A percentile compares a stretch with the other conserved stretches of the same genome.
These are phyloP conservation scores for Microtus montanus DNA, from an alignment of 2,113 vertebrate species.

Conservation along the genomic window DNA sequence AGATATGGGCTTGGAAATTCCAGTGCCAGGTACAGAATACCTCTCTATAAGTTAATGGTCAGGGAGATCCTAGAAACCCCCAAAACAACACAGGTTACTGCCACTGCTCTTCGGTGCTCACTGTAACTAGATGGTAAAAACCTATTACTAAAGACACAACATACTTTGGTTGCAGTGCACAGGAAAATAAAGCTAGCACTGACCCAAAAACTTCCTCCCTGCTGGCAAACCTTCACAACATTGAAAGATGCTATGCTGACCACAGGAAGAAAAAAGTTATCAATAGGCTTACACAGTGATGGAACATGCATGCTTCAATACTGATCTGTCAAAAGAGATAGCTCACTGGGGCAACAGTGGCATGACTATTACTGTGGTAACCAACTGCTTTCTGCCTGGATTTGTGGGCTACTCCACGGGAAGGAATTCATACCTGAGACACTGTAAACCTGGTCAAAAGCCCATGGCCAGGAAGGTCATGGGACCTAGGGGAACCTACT, in stretches of 20 bases:
- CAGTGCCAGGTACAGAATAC: neutral
- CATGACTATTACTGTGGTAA: neutral
- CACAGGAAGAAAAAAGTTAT: neutral
- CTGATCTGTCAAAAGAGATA: neutral
- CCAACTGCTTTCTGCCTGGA: neutral
- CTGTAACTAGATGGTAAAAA: neutral
- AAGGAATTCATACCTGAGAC: neutral
- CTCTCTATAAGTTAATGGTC: neutral
- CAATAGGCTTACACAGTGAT: neutral
- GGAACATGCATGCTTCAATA: neutral
- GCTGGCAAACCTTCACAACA: neutral
- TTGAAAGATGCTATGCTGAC: neutral
- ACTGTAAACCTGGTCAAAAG: neutral
- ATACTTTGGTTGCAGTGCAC: neutral
- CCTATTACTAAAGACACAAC: neutral
- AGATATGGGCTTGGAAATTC: neutral
- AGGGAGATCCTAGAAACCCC: neutral
- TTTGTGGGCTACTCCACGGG: neutral
- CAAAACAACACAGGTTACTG: neutral
- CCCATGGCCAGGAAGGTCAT: neutral
- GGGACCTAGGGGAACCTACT: neutral
- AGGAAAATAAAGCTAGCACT: neutral
- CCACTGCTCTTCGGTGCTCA: neutral
- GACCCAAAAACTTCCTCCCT: neutral
- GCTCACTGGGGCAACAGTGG: neutral